Evolutionary conservation across 2,888 invertebrate species (phyloP), one percentile per base, ranked within the genome.

Genomic region (Hemithea aestivaria): DNA sequence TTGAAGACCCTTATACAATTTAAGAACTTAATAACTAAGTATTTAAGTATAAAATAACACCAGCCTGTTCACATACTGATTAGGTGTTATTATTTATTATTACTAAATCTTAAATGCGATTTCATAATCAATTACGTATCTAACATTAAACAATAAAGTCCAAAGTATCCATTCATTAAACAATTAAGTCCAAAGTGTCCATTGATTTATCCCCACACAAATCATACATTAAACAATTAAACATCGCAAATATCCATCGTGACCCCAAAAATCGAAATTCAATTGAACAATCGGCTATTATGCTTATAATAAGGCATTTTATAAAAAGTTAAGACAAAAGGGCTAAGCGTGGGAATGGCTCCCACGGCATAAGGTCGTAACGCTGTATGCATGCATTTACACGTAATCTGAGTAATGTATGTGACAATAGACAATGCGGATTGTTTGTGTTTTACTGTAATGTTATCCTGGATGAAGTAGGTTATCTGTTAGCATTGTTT

Each of bases 261-360:
- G 49, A 50, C 49, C 52, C 53, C 45, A 53, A 51, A 61, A 70
- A 70, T 67, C 59, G 58, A 56, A 64, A 60, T 58, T 74, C 71
- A 71, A 76, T 73, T 74, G 73, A 78, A 85, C 84, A 85, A 85
- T 85, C 76, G 77, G 57, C 81, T 68, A 85, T 85, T 85, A 83
- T 84, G 71, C 64, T 72, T 65, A 72, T 74, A 76, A 80, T 80
- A 73, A 69, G 68, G 61, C 63, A 63, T 69, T 77, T 41, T 74
- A 74, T 75, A 80, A 78, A 70, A 70, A 67, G 57, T 53, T 41
- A 62, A 61, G 47, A 83, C 78, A 82, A 78, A 76, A 62, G 54
- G 40, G 61, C 57, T 56, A 48, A 41, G 53, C 73, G 79, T 84
- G 84, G 60, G 84, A 85, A 67, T 20, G 1, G 27, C 60, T 84